Percentiles rank a stretch among this genome's conserved stretches.
Conservation (phyloP, 2,113 vertebrate species). For the Cottus gobio region DNA sequence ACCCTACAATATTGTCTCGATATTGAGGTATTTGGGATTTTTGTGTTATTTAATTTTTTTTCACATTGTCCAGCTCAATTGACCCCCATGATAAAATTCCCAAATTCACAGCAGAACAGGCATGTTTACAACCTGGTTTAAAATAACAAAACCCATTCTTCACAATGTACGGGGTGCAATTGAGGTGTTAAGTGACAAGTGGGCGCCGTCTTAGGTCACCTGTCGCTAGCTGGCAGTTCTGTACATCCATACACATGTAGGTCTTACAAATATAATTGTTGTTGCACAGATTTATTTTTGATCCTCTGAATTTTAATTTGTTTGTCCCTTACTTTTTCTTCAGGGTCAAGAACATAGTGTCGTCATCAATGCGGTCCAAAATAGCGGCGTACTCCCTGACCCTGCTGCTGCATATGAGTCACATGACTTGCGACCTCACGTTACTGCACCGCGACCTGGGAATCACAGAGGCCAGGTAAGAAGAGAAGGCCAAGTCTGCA, state of each 20-base stretch:
- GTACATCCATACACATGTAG: too few species aligned
- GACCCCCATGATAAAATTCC: background rate
- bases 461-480: constrained; percentile 75
- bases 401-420: constrained; percentile 80
- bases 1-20: background rate
- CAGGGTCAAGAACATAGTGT: constrained; percentile 75
- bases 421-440: constrained; percentile 79
- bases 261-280: background rate
- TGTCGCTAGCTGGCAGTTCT: too few species aligned
- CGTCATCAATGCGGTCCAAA: constrained; percentile 77
- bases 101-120: too few species aligned
- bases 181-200: too few species aligned
- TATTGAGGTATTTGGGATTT: background rate
- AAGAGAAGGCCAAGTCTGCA: background rate
- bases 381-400: constrained; percentile 77
- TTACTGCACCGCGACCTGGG: constrained; percentile 81
- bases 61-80: background rate
- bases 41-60: background rate
- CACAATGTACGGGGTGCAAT: too few species aligned
- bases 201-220: too few species aligned
- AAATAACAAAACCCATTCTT: too few species aligned
- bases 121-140: too few species aligned
- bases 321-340: background rate
- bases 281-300: too few species aligned
- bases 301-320: background rate